Base-by-base conservation (phyloP, 1,140 invertebrate species). In the Popillia japonica region DNA sequence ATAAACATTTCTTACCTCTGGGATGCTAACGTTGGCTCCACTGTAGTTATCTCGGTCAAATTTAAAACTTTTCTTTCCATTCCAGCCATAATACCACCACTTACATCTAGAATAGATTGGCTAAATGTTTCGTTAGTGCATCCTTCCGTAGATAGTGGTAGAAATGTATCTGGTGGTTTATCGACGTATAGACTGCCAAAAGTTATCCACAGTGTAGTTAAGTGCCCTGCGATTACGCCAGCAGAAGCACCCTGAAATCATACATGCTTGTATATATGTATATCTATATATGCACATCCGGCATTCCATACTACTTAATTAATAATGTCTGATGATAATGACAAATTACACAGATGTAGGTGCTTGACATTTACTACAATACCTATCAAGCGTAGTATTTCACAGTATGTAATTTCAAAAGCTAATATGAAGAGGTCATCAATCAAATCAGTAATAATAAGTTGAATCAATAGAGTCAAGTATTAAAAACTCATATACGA, bases 91-190 rank as follows among this genome's bases (percentile, higher is more conserved):
- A 68, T 27, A 27, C 61, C 14, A 14, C 22, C 61, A 27, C 22
- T 3, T 34, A 14, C 17, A 76, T 86, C 86, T 14, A 87, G 85
- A 7, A 91, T 86, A 80, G 90, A 89, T 7, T 89, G 82, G 0
- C 90, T 92, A 81, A 93, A 93, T 0, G 90, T 91, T 2, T 89
- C 87, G 78, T 94, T 93, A 0, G 88, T 89, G 80, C 93, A 94
- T 4, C 90, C 90, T 77, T 89, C 89, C 0, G 87, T 91, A 0
- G 90, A 90, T 6, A 92, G 85, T 7, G 91, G 90, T 10, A 93
- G 81, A 48, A 87, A 86, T 11, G 86, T 83, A 40, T 86, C 81
- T 4, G 85, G 83, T 10, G 85, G 81, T 40, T 87, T 90, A 10
- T 89, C 86, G 0, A 91, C 41, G 4, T 87, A 90, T 14, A 93